These are phyloP conservation scores for Phlogophora meticulosa DNA, from an alignment of 2,888 invertebrate genomes.

Conservation along the genomic window DNA sequence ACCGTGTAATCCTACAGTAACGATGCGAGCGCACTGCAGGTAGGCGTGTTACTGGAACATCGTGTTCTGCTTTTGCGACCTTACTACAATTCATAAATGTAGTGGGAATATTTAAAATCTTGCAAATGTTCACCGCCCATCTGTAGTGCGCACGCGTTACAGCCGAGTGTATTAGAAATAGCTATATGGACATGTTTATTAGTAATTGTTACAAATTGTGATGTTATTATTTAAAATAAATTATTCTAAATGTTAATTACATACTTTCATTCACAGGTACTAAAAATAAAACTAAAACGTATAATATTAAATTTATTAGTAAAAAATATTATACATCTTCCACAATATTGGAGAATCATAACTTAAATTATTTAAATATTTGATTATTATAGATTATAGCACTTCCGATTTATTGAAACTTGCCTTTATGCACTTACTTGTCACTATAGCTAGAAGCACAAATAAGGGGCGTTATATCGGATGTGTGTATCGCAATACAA, in stretches of 20 bases:
- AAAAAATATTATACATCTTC: constrained; percentile 92
- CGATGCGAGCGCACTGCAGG: constrained; percentile 11
- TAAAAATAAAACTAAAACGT: constrained; percentile 79
- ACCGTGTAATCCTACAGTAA: constrained; percentile 20
- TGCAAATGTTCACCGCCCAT: no score
- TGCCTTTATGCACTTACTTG: constrained; percentile 84
- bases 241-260: constrained; percentile 46
- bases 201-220: constrained; percentile 61
- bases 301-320: constrained; percentile 92
- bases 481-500: constrained; percentile 59
- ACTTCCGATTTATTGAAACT: constrained; percentile 86
- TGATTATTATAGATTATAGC: constrained; percentile 87
- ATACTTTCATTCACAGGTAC: constrained; percentile 8
- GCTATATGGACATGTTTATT: constrained; percentile 44
- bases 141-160: constrained; percentile 20
- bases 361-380: constrained; percentile 90
- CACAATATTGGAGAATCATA: constrained; percentile 91
- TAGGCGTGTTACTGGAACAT: background rate
- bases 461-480: constrained; percentile 71
- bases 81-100: no score
- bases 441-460: constrained; percentile 87
- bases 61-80: background rate
- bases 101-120: no score
- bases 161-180: constrained; percentile 45
- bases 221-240: constrained; percentile 66